Percentiles rank a stretch among this genome's conserved stretches.
phyloP scores from a whole-genome alignment of 37 sponge, comb jelly and placozoan species.

The Agelas oroides region DNA sequence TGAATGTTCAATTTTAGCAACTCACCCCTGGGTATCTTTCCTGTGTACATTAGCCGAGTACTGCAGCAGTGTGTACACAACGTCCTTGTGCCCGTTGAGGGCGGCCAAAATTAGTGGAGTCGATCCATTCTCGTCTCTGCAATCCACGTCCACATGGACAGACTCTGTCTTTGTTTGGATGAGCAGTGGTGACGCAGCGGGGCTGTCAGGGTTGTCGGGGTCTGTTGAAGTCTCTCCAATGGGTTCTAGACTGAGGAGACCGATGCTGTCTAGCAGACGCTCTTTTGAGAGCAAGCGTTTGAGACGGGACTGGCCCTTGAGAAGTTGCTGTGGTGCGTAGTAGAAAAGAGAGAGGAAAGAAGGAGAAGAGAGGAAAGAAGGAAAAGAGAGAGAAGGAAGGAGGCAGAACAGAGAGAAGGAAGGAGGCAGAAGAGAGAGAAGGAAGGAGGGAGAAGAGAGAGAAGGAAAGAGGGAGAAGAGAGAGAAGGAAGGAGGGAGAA shows the following conservation, averaged over 20 bases:
- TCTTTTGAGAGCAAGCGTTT: conserved; percentile 52
- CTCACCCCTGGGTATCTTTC: conserved; percentile 75
- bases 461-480: no score
- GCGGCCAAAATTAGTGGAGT: conserved; percentile 87
- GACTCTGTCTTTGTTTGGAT: conserved; percentile 7
- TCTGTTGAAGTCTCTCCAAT: no score
- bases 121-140: conserved; percentile 61
- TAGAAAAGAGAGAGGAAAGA: not conserved
- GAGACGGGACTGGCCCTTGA: conserved; percentile 40
- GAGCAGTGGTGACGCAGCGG: conserved; percentile 3
- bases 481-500: no score
- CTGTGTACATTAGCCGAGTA: conserved; percentile 70
- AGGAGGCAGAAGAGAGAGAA: no score
- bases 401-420: no score
- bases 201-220: not conserved
- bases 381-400: no score
- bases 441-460: no score
- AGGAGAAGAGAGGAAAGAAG: not conserved
- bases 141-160: conserved; percentile 62
- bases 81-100: conserved; percentile 83
- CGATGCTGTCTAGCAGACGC: conserved; percentile 3
- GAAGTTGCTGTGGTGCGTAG: conserved; percentile 20
- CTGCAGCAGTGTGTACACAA: conserved; percentile 56
- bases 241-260: not conserved
- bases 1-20: no score